Evolutionary conservation across 2,113 vertebrate species (phyloP).

Genomic region (Ceyx cyanopectus): DNA sequence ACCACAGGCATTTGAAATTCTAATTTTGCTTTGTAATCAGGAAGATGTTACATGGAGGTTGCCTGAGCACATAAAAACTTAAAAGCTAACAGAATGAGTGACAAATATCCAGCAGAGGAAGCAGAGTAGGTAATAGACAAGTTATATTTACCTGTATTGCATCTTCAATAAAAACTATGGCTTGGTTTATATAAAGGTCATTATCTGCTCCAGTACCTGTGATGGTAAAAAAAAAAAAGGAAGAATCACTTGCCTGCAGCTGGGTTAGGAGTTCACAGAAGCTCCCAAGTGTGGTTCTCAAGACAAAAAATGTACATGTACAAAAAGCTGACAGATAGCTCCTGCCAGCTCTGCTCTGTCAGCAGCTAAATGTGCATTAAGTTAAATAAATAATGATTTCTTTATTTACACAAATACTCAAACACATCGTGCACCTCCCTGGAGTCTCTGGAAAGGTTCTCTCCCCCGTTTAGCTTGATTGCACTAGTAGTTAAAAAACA

Average conservation of each 20-base stretch:
- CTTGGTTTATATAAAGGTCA: constrained; percentile 86
- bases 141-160: constrained; percentile 85
- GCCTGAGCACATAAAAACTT: not conserved
- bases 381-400: not conserved
- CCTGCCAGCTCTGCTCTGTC: not conserved
- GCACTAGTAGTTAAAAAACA: not conserved
- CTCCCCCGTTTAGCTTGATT: not conserved
- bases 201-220: constrained; percentile 37
- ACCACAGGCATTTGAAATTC: not conserved
- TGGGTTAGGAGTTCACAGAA: not conserved
- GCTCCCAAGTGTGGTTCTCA: constrained; percentile 75
- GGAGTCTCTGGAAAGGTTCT: not conserved
- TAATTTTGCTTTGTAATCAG: not conserved
- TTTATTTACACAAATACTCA: not conserved
- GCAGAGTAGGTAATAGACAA: not conserved
- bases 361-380: not conserved
- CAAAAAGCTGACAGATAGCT: constrained; percentile 70
- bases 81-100: not conserved
- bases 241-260: not conserved
- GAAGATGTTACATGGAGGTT: rapidly evolving
- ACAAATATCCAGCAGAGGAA: not conserved
- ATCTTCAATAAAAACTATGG: constrained; percentile 93
- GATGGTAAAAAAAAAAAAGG: not conserved
- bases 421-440: not conserved
- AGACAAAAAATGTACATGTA: constrained; percentile 33